Conservation (phyloP, 2,888 invertebrate species). For the Aricia artaxerxes region DNA sequence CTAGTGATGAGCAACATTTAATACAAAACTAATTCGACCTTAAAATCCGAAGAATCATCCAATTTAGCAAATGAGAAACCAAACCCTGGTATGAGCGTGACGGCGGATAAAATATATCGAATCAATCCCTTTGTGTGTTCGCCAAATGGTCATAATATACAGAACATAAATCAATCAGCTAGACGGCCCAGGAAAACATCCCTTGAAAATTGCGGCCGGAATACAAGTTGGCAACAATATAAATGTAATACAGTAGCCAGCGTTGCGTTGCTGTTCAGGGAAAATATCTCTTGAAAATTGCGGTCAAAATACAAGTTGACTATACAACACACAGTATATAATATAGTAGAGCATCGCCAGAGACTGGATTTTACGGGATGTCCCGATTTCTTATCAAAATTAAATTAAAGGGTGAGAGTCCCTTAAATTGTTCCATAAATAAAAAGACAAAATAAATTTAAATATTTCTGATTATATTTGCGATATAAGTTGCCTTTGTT, state of each 20-base stretch:
- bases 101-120: constrained; percentile 2
- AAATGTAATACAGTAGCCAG: too few species aligned
- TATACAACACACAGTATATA: not conserved
- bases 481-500: too few species aligned
- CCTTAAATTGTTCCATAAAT: too few species aligned
- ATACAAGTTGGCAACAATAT: not conserved
- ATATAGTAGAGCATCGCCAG: not conserved
- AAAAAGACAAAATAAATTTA: too few species aligned
- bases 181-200: constrained; percentile 14
- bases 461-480: too few species aligned
- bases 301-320: not conserved
- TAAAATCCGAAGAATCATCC: not conserved
- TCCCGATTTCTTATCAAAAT: too few species aligned
- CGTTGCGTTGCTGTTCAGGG: too few species aligned
- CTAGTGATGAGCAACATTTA: too few species aligned
- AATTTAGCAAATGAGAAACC: not conserved
- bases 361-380: not conserved
- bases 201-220: constrained; percentile 9
- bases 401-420: too few species aligned
- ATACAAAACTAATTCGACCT: not conserved
- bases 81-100: not conserved
- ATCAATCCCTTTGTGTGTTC: not conserved
- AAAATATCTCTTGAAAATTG: not conserved
- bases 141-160: constrained; percentile 16
- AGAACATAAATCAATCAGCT: constrained; percentile 13